A percentile compares a stretch with the other conserved stretches of the same genome.
These are phyloP conservation scores for Bradypodion ventrale DNA, from an alignment of 2,797 vertebrate genomes.

Conservation along the genomic window DNA sequence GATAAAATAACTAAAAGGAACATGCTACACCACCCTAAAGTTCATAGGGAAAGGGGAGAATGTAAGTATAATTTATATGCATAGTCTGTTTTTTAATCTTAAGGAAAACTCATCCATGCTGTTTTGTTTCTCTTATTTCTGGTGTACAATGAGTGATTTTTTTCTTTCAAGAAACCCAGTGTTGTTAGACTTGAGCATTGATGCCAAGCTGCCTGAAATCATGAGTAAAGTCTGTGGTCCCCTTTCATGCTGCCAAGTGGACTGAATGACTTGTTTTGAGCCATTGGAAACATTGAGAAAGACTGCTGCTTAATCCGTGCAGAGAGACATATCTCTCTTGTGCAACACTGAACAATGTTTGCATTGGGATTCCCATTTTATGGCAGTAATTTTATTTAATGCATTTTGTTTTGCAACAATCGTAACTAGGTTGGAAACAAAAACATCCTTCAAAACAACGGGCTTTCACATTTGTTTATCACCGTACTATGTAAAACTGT, in stretches of 20 bases:
- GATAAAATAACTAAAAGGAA: neutral
- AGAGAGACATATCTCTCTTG: neutral
- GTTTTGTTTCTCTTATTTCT: neutral
- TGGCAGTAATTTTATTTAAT: neutral
- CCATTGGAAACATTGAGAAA: slow-evolving; percentile 4
- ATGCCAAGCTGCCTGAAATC: neutral
- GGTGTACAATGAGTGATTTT: neutral
- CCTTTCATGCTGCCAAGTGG: neutral
- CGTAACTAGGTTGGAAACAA: neutral
- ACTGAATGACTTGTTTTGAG: neutral
- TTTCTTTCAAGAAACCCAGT: neutral
- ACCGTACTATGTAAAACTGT: neutral
- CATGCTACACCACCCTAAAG: neutral
- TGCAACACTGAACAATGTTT: neutral
- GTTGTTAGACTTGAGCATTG: neutral
- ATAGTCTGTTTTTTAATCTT: neutral
- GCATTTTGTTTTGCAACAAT: neutral
- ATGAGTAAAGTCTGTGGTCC: neutral
- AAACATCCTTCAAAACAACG: neutral
- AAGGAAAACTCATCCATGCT: no score
- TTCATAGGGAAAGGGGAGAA: neutral
- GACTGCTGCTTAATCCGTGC: neutral
- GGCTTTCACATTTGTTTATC: no score
- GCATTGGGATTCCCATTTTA: neutral
- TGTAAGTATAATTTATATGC: no score